Conservation (phyloP, 2,797 vertebrate genomes). For the Muraenolepis orangiensis region DNA sequence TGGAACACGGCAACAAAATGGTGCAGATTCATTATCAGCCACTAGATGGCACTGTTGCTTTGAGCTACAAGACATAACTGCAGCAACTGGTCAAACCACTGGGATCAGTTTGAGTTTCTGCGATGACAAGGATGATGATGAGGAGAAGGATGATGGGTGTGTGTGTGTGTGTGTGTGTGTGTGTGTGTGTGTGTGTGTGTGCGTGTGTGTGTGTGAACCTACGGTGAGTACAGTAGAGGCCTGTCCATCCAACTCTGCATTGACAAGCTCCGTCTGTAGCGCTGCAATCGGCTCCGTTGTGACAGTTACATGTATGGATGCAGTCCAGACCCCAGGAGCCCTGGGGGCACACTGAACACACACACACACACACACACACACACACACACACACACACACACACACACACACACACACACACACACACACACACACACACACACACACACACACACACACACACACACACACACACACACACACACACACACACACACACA, state of each 20-base stretch:
- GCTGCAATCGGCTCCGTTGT: conserved; percentile 87
- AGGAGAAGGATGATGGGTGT: neutral
- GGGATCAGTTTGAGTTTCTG: neutral
- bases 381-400: conserved; percentile 12
- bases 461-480: neutral
- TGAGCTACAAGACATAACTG: neutral
- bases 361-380: conserved; percentile 14
- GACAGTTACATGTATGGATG: conserved; percentile 86
- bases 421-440: conserved; percentile 10
- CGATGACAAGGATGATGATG: neutral
- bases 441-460: neutral
- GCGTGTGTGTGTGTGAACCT: conserved; percentile 21
- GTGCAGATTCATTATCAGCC: conserved; percentile 23
- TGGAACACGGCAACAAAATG: neutral
- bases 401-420: conserved; percentile 22
- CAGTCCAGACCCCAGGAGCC: conserved; percentile 88
- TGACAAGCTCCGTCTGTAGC: conserved; percentile 82
- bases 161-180: conserved; percentile 13
- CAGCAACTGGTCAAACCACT: neutral
- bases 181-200: conserved; percentile 29
- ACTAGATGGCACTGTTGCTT: conserved; percentile 37
- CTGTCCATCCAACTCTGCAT: conserved; percentile 85
- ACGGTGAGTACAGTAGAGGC: conserved; percentile 86
- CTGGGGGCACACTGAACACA: conserved; percentile 76
- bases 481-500: conserved; percentile 11